phyloP scores from a whole-genome alignment of 2,797 vertebrate species.

The Cyclura pinguis region DNA sequence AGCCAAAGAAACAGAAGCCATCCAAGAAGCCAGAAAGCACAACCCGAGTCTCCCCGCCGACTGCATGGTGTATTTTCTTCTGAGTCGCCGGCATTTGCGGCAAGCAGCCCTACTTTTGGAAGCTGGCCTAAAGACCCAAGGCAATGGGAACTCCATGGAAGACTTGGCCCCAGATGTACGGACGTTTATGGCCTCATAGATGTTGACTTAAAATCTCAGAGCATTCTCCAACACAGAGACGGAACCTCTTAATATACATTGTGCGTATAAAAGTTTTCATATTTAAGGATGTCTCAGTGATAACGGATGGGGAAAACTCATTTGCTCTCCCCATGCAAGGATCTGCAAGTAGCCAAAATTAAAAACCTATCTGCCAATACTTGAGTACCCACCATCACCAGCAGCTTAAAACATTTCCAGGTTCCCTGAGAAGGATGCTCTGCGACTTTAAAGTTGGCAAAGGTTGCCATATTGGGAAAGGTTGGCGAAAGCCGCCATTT shows the following conservation, averaged over 20 bases:
- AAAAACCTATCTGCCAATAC: too few species aligned
- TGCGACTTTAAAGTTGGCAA: too few species aligned
- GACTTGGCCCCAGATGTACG: constrained; percentile 34
- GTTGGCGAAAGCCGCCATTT: background rate
- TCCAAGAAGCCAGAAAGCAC: background rate
- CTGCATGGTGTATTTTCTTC: constrained; percentile 36
- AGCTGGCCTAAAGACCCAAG: background rate
- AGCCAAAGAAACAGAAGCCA: constrained; percentile 38
- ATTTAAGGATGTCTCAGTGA: too few species aligned
- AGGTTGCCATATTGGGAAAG: too few species aligned
- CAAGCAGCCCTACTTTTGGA: constrained; percentile 41
- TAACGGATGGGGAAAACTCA: too few species aligned
- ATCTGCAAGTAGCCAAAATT: too few species aligned
- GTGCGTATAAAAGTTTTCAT: too few species aligned
- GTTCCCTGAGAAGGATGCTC: too few species aligned
- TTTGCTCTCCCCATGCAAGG: too few species aligned
- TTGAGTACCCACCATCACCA: too few species aligned
- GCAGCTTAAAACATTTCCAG: too few species aligned
- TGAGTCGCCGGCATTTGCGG: constrained; percentile 65
- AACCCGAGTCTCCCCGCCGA: background rate
- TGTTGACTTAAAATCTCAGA: background rate
- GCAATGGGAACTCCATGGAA: background rate
- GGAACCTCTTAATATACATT: too few species aligned
- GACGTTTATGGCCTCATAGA: accelerated
- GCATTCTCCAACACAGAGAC: background rate